Conservation (phyloP, 2,113 vertebrate species). For the Ivindomyrus marchei region DNA sequence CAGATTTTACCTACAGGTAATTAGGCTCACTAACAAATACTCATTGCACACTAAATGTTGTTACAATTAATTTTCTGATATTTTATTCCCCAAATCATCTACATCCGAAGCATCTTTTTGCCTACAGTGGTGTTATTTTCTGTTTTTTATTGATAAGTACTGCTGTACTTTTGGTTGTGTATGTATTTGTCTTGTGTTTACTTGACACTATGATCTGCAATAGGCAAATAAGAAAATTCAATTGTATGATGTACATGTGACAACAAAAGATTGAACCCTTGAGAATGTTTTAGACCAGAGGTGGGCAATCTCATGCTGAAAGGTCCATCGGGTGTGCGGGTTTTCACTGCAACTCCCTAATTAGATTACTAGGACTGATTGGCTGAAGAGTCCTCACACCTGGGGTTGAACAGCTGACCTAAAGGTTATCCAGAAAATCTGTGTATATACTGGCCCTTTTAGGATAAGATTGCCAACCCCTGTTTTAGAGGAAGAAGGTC, state of each 20-base stretch:
- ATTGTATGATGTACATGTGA: background rate
- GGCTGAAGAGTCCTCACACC: background rate
- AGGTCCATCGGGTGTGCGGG: background rate
- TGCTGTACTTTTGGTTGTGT: background rate
- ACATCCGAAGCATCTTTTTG: background rate
- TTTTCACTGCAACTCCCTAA: background rate
- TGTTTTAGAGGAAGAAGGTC: constrained; percentile 30
- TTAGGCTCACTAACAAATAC: background rate
- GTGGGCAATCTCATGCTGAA: background rate
- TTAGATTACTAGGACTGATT: background rate
- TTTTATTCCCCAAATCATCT: background rate
- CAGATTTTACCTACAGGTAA: background rate
- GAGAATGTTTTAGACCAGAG: background rate
- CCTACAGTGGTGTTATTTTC: background rate
- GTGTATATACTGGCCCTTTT: background rate
- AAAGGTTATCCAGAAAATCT: background rate
- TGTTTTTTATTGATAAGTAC: background rate
- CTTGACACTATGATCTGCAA: background rate
- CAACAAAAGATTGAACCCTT: background rate
- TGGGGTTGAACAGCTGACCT: background rate
- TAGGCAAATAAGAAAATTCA: background rate
- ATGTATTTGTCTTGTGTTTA: background rate
- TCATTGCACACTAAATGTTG: background rate
- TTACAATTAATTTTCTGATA: background rate
- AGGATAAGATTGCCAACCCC: background rate